Base-by-base conservation (phyloP, 2,113 vertebrate genomes). In the Arenaria interpres region DNA sequence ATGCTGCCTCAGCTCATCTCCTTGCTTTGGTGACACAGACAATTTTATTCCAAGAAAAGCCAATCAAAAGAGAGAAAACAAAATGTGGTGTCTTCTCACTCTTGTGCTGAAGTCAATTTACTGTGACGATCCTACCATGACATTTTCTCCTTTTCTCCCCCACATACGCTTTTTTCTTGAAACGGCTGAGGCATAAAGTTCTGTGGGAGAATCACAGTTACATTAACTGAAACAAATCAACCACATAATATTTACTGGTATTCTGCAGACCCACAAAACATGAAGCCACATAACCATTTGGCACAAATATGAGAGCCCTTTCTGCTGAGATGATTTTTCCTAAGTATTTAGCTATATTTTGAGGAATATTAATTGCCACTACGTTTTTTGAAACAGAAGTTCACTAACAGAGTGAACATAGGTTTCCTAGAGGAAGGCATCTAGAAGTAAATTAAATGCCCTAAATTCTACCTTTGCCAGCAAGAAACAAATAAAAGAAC, bases 181-280 rank as follows among this genome's bases (percentile, higher is more conserved):
- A 95, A 88, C 83, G 85, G 96, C 13, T 22, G 45, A 89, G 96
- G 83, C 76, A 95, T 62, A 94, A 89, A 89, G 88, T 84, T 97
- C 92, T 88, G 85, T 68, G 92, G 92, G 71, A 97, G 77, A 96
- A 48, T 60, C 91, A 92, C 37, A 82, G 94, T 46, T 76, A 30
- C 8, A 78, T 45, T 78, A 67, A 51, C 75, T 33, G 63, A 69
- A 53, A 30, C 68, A 48, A 60, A 39, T 25, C 53, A 54, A 23
- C 35, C 57, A 57, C 66, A 7, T 41, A 64, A 30, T 22, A 82
- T 24, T n/a, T 30, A 51, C 25, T 25, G 63, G 24, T 25, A 33
- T 48, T 88, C 72, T 35, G 37, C 2, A 78, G 66, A 53, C 22
- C 75, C 84, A 60, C 21, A 54, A 54, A n/a, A 71, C 0, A 1